A percentile compares a stretch with the other conserved stretches of the same genome.
Evolutionary conservation across 2,797 vertebrate genomes (phyloP).

Genomic region (Ptychobarbus kaznakovi): DNA sequence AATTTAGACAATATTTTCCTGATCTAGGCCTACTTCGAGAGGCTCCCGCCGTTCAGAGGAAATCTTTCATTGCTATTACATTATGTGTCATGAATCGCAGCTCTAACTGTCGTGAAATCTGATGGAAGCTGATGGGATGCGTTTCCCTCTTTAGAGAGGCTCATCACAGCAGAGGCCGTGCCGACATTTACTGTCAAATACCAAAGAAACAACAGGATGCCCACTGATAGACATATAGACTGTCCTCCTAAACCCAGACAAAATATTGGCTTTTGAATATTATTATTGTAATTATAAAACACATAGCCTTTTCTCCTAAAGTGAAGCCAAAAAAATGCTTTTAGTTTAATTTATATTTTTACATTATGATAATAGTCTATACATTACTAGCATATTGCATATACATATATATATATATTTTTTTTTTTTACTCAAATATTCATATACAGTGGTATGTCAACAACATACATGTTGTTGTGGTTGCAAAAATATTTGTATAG

Average conservation of each 20-base stretch:
- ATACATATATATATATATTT: too few relatives aligned
- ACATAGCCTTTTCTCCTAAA: not conserved
- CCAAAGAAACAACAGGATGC: constrained; percentile 16
- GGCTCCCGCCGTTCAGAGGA: constrained; percentile 83
- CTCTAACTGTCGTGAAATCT: constrained; percentile 74
- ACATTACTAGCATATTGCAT: too few relatives aligned
- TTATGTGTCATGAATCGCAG: constrained; percentile 79
- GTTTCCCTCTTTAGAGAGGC: constrained; percentile 74
- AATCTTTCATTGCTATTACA: constrained; percentile 80
- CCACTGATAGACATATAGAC: not conserved
- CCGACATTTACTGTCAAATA: constrained; percentile 37
- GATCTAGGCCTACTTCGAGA: constrained; percentile 78
- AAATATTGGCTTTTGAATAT: not conserved
- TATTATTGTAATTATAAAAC: not conserved
- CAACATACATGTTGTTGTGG: too few relatives aligned
- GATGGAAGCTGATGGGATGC: constrained; percentile 79
- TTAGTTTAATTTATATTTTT: not conserved
- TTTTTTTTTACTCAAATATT: too few relatives aligned
- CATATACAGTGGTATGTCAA: too few relatives aligned
- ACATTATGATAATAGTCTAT: not conserved
- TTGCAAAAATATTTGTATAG: not conserved
- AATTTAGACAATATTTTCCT: constrained; percentile 93
- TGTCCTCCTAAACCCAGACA: not conserved
- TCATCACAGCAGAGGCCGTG: constrained; percentile 56
- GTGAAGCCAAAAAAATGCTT: not conserved